phyloP scores from a whole-genome alignment of 2,797 vertebrate species.

The Ibycter americanus region DNA sequence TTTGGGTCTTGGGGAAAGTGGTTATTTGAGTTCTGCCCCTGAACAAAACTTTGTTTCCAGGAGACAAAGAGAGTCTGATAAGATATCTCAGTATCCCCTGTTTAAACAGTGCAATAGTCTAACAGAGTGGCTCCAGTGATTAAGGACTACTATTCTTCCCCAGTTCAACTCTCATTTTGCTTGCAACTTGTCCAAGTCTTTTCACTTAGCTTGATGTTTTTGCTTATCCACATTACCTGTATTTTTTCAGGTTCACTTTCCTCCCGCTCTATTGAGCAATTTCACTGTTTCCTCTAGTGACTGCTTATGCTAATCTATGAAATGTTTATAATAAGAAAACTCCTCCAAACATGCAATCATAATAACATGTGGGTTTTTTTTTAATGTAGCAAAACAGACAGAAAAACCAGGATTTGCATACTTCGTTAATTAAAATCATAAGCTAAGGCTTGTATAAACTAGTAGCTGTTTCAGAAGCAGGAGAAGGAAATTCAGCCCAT shows the following conservation, averaged over 20 bases:
- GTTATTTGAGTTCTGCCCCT: not conserved
- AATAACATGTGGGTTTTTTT: not conserved
- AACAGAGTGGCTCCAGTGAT: not conserved
- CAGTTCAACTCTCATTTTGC: not conserved
- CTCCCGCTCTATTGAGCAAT: not conserved
- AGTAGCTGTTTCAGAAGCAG: not conserved
- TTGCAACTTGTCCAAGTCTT: not conserved
- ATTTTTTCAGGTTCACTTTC: not conserved
- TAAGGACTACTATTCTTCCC: not conserved
- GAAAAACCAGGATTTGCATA: not conserved
- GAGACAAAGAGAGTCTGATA: not conserved
- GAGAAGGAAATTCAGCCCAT: not conserved
- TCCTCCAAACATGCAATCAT: not conserved
- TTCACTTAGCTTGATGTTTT: not conserved
- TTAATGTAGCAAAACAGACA: not conserved
- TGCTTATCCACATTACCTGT: fast-evolving
- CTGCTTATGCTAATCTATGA: not conserved
- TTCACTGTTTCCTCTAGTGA: not conserved
- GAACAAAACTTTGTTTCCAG: not conserved
- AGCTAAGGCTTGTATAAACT: not conserved
- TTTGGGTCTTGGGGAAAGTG: not conserved
- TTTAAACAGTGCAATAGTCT: not conserved
- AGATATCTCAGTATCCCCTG: not conserved
- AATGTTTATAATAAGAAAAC: not conserved
- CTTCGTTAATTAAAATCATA: not conserved